Base-by-base conservation (phyloP, 2,797 vertebrate species). In the Phataginus tetradactyla region DNA sequence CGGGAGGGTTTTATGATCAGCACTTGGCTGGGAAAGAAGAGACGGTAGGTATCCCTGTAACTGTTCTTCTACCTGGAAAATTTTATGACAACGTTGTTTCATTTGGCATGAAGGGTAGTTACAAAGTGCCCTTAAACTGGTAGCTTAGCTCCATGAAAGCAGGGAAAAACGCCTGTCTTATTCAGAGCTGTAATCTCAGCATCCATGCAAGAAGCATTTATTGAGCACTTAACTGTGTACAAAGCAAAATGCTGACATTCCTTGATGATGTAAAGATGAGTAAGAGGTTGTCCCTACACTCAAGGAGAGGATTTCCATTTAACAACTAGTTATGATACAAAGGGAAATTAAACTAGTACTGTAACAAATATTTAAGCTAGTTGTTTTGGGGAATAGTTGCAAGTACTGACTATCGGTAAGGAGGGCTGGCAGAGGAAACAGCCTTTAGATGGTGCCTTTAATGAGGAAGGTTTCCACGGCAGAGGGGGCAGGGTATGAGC, bases 21-120 rank as follows among this genome's bases (percentile, higher is more conserved):
- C 13, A 3, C 9, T 55, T 84, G 93, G 66, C 95, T 49, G 23
- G 69, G 84, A 90, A 51, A 85, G 59, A 29, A 80, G 86, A 68
- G n/a, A 81, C 20, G 57, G 72, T 45, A 53, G 72, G 66, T 34
- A 34, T 91, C 57, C 53, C 20, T 25, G 64, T 34, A 51, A 86
- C 39, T 21, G 53, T 72, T 84, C 29, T 55, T 87, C 90, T 49
- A 80, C 86, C 77, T 93, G 83, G 90, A 86, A 63, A 84, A 71
- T 68, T 57, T 87, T 68, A 66, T n/a, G 34, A 49, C 53, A n/a
- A 12, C 0, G 4, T 81, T 84, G 81, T n/a, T 81, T 75, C 25
- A 32, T 93, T 91, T n/a, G 55, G 72, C 74, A 20, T 85, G 61
- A n/a, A 57, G 75, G 42, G 59, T 27, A 7, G 20, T 78, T 59